These are phyloP conservation scores for Nowickia ferox DNA, from an alignment of 2,888 invertebrate genomes.

Conservation along the genomic window DNA sequence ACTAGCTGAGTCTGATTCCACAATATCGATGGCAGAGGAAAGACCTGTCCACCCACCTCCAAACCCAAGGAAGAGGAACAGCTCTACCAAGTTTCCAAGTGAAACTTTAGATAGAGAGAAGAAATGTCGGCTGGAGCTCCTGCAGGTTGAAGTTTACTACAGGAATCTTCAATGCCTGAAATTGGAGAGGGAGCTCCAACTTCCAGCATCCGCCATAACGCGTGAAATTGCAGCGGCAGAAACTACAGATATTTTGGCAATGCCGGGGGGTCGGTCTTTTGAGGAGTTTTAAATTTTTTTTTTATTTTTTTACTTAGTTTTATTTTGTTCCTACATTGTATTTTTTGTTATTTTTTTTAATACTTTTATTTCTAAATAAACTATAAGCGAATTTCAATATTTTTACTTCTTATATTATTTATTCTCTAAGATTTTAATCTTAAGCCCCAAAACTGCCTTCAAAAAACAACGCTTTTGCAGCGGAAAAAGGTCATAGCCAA, in stretches of 20 bases:
- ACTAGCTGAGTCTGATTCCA: constrained; percentile 24
- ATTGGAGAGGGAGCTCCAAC: constrained; percentile 55
- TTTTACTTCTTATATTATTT: too few species aligned
- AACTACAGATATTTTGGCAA: too few species aligned
- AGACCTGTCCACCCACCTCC: constrained; percentile 43
- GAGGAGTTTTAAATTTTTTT: background rate
- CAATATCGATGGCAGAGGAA: constrained; percentile 23
- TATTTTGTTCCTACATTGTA: too few species aligned
- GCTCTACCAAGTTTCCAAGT: constrained; percentile 58
- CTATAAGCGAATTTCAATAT: too few species aligned
- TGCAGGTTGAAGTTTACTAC: constrained; percentile 61
- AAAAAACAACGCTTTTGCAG: too few species aligned
- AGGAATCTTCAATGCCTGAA: constrained; percentile 57
- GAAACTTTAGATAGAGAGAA: constrained; percentile 52
- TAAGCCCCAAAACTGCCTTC: too few species aligned
- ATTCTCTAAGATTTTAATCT: too few species aligned
- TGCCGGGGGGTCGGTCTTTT: background rate
- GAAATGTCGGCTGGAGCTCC: constrained; percentile 41
- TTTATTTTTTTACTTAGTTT: background rate
- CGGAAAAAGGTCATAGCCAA: too few species aligned
- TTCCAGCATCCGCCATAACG: constrained; percentile 33
- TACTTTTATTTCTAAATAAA: too few species aligned
- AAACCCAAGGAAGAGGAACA: constrained; percentile 47
- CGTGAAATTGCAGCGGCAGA: constrained; percentile 29
- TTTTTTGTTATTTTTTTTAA: too few species aligned